Conservation (phyloP, 2,797 vertebrate genomes). For the Anolis apletophallus region DNA sequence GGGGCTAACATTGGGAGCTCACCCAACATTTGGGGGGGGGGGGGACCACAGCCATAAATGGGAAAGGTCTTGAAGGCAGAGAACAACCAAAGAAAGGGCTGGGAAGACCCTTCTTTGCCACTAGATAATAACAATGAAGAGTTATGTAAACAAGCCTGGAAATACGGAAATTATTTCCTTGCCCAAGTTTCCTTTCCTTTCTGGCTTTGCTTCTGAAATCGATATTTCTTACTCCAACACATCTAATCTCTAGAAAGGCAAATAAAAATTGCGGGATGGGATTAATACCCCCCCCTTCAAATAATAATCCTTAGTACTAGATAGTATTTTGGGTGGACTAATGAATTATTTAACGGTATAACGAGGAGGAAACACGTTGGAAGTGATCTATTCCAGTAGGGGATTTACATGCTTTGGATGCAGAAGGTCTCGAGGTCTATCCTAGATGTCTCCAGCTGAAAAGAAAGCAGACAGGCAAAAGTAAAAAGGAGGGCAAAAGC, state of each 20-base stretch:
- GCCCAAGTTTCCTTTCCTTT: neutral
- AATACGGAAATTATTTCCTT: accelerated
- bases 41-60: too few relatives aligned
- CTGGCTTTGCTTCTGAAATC: neutral
- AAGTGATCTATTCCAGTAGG: neutral
- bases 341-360: neutral
- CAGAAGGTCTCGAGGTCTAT: neutral
- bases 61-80: too few relatives aligned
- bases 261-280: neutral
- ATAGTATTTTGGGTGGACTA: too few relatives aligned
- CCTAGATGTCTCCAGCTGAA: neutral
- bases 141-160: neutral
- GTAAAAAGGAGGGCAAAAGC: neutral
- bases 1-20: too few relatives aligned
- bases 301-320: too few relatives aligned
- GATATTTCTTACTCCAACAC: too few relatives aligned
- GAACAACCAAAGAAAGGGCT: too few relatives aligned
- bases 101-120: neutral
- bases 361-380: neutral
- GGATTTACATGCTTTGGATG: neutral
- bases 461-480: neutral
- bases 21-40: too few relatives aligned
- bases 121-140: neutral
- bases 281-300: neutral
- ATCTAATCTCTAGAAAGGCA: neutral